Percentiles rank a stretch among this genome's conserved stretches.
These are phyloP conservation scores for Ceyx margarethae DNA, from an alignment of 2,113 vertebrate genomes.

Conservation along the genomic window DNA sequence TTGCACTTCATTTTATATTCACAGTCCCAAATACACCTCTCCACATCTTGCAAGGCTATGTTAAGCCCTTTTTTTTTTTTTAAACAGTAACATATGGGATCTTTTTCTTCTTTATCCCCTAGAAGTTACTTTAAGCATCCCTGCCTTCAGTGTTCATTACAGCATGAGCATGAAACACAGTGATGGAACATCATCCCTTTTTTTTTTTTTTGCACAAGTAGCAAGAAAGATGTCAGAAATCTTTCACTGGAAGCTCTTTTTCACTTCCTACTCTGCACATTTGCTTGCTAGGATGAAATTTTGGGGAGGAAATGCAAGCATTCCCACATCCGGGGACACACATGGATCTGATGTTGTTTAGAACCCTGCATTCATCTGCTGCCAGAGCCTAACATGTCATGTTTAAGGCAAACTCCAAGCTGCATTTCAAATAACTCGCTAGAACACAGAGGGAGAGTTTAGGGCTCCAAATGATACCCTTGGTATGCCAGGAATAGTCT, in stretches of 20 bases:
- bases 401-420: conserved; percentile 33
- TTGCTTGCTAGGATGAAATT: background rate
- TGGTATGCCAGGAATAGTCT: conserved; percentile 38
- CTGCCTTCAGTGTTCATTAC: background rate
- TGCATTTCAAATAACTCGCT: conserved; percentile 17
- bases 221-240: background rate
- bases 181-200: background rate
- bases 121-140: background rate
- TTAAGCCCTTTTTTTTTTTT: background rate
- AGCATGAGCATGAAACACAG: background rate
- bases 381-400: conserved; percentile 30
- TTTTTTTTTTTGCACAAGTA: background rate
- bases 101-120: background rate
- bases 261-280: conserved; percentile 30
- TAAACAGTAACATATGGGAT: background rate
- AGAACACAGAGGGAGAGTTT: background rate
- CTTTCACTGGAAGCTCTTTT: conserved; percentile 11
- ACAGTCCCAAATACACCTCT: background rate
- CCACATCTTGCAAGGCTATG: background rate
- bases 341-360: conserved; percentile 17
- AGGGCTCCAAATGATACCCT: conserved; percentile 55
- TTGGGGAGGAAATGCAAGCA: conserved; percentile 18
- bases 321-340: background rate
- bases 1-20: background rate
- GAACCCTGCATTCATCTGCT: conserved; percentile 4